Conservation (phyloP, 2,113 vertebrate species). For the Bos indicus region DNA sequence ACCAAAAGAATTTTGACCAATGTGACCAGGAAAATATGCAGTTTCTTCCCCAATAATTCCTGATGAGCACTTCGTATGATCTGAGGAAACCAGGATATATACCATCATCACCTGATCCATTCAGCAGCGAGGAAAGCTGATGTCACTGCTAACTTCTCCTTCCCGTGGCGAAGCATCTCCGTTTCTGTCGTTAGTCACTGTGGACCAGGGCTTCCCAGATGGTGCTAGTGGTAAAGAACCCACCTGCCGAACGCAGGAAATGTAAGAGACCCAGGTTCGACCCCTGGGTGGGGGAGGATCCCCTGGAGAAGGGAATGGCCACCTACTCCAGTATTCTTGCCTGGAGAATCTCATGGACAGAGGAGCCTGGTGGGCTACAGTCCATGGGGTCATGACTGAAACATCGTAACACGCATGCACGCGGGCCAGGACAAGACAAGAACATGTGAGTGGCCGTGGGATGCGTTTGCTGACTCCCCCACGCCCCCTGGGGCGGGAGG, state of each 20-base stretch:
- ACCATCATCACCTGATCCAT: rapidly evolving
- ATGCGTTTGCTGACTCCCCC: neutral
- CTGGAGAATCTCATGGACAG: neutral
- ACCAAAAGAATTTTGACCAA: neutral
- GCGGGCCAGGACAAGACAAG: neutral
- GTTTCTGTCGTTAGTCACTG: neutral
- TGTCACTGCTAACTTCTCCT: neutral
- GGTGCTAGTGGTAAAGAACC: neutral
- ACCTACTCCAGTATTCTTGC: neutral
- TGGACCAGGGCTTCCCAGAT: neutral
- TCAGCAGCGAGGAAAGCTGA: neutral
- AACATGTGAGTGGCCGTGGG: neutral
- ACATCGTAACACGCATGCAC: neutral
- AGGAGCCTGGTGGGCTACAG: neutral
- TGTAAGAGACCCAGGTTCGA: neutral
- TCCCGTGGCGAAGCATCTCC: neutral
- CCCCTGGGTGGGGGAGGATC: neutral
- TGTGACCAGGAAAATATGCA: neutral
- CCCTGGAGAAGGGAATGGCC: neutral
- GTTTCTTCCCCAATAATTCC: neutral
- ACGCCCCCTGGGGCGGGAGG: rapidly evolving
- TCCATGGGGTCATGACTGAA: neutral
- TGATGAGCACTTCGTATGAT: too few relatives aligned
- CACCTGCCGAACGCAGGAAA: neutral
- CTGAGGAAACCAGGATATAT: neutral